Percentiles rank a stretch among this genome's conserved stretches.
These are phyloP conservation scores for Tonatia bakeri DNA, from an alignment of 2,113 vertebrate species.

Conservation along the genomic window DNA sequence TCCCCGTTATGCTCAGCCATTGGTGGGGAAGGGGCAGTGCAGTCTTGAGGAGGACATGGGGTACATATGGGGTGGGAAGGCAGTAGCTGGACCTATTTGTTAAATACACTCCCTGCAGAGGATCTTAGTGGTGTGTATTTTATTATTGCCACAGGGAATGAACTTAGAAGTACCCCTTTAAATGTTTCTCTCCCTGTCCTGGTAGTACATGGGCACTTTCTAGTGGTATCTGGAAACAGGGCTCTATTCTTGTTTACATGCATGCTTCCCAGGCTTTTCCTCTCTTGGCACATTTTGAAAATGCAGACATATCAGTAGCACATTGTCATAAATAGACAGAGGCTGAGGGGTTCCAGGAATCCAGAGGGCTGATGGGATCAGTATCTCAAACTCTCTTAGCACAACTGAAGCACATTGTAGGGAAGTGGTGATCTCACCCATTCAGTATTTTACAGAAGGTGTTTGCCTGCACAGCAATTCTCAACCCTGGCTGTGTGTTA, in stretches of 20 bases:
- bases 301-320: neutral
- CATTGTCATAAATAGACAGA: neutral
- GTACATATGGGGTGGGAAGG: fast-evolving
- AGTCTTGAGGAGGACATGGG: no score
- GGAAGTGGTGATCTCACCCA: neutral
- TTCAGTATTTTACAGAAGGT: neutral
- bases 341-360: neutral
- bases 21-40: neutral
- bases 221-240: neutral
- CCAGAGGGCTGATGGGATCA: neutral
- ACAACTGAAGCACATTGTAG: neutral
- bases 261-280: neutral
- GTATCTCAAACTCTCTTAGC: neutral
- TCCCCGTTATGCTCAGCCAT: neutral
- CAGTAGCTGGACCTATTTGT: neutral
- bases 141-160: neutral
- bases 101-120: neutral
- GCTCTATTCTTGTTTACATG: neutral
- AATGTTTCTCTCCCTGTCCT: neutral
- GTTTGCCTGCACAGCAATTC: neutral
- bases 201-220: neutral
- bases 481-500: neutral
- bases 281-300: neutral
- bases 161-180: neutral
- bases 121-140: neutral